phyloP scores from a whole-genome alignment of 2,888 invertebrate species.

The Brachynemurus nebulosus region DNA sequence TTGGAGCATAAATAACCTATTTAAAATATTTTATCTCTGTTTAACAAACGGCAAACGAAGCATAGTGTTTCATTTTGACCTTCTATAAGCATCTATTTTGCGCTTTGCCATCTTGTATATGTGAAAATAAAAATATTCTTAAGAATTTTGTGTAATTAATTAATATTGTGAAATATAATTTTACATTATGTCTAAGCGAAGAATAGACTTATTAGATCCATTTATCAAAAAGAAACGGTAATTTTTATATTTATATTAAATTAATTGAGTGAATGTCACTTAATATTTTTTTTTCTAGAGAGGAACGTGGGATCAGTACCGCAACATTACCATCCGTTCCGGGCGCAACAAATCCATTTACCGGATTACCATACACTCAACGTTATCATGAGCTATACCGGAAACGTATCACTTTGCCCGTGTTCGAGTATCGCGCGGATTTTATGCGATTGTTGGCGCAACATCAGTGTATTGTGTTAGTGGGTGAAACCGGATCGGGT shows the following conservation, averaged over 20 bases:
- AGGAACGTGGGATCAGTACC: slow-evolving; percentile 38
- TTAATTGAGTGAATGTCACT: neutral
- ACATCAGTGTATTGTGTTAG: slow-evolving; percentile 89
- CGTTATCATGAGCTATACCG: slow-evolving; percentile 79
- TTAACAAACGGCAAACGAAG: no score
- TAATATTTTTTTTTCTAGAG: slow-evolving; percentile 29
- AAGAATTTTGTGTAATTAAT: no score
- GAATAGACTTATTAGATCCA: slow-evolving; percentile 77
- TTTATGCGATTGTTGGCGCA: slow-evolving; percentile 89
- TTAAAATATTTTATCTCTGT: no score
- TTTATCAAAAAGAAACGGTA: slow-evolving; percentile 66
- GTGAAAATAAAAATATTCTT: no score
- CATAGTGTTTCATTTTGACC: no score
- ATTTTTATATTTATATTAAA: slow-evolving; percentile 24
- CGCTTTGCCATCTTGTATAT: no score
- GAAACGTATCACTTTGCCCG: slow-evolving; percentile 83
- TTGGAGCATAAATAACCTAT: no score
- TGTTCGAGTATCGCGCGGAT: slow-evolving; percentile 94
- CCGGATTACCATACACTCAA: slow-evolving; percentile 70
- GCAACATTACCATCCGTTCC: slow-evolving; percentile 26
- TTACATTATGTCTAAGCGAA: slow-evolving; percentile 80
- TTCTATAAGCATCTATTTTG: no score
- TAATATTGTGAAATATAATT: no score
- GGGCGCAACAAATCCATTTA: slow-evolving; percentile 60
- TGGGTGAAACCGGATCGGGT: slow-evolving; percentile 99